These are phyloP conservation scores for Rachycentron canadum DNA, from an alignment of 2,797 vertebrate genomes.

Conservation along the genomic window DNA sequence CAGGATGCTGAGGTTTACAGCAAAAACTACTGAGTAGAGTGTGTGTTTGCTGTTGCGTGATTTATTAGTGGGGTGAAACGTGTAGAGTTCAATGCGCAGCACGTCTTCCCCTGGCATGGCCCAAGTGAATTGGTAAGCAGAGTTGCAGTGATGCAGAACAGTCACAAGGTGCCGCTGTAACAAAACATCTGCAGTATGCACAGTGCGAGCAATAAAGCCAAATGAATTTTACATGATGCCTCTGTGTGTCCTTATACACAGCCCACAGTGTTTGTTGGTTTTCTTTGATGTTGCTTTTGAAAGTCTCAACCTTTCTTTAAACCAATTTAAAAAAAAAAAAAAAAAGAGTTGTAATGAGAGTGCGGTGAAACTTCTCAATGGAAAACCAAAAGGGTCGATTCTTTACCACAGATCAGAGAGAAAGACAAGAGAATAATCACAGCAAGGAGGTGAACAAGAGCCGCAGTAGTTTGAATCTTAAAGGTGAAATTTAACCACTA, in stretches of 20 bases:
- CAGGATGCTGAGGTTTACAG: neutral
- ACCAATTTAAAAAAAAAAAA: neutral
- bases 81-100: conserved; percentile 6
- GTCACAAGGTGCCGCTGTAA: conserved; percentile 71
- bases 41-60: conserved; percentile 29
- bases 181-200: conserved; percentile 66
- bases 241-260: conserved; percentile 16
- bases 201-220: conserved; percentile 86
- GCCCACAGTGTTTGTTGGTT: neutral
- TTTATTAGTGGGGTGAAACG: conserved; percentile 16
- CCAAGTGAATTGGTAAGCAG: conserved; percentile 4
- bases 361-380: neutral
- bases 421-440: too few relatives aligned
- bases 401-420: neutral
- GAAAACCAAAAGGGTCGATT: neutral
- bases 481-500: too few relatives aligned
- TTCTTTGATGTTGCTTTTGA: neutral
- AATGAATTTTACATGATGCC: conserved; percentile 78
- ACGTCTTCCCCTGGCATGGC: conserved; percentile 30
- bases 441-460: too few relatives aligned
- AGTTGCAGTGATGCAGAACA: conserved; percentile 40
- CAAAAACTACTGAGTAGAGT: conserved; percentile 44
- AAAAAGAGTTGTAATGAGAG: neutral
- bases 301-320: neutral
- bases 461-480: too few relatives aligned